phyloP scores from a whole-genome alignment of 2,113 vertebrate genomes.

The Saguinus imperator region DNA sequence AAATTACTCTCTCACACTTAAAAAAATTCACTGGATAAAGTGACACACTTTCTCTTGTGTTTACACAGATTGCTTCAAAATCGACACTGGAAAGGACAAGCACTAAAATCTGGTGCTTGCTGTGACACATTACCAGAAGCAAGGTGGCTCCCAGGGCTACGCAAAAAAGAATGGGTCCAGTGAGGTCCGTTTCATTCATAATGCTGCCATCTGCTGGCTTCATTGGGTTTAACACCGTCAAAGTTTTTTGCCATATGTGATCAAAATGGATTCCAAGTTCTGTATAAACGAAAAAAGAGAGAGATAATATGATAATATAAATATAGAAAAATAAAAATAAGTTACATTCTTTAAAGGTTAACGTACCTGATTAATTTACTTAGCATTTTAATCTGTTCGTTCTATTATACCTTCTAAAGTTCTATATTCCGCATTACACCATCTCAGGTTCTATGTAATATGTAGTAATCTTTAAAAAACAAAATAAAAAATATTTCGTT shows the following conservation, averaged over 20 bases:
- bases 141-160: conserved; percentile 88
- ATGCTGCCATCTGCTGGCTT: conserved; percentile 94
- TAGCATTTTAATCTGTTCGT: neutral
- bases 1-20: neutral
- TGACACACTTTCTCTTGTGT: neutral
- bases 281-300: conserved; percentile 76
- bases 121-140: conserved; percentile 86
- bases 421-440: neutral
- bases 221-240: conserved; percentile 92
- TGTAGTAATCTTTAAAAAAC: neutral
- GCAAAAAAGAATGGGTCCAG: conserved; percentile 90
- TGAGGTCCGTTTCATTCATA: conserved; percentile 93
- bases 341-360: neutral
- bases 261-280: conserved; percentile 95
- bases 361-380: neutral
- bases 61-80: neutral
- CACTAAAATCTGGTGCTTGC: neutral
- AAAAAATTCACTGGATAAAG: neutral
- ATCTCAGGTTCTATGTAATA: neutral
- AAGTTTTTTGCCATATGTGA: conserved; percentile 94
- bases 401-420: neutral
- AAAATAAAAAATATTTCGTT: neutral
- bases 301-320: neutral
- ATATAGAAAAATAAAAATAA: neutral
- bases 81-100: neutral